A percentile compares a stretch with the other conserved stretches of the same genome.
These are phyloP conservation scores for Eciton burchellii DNA, from an alignment of 1,140 invertebrate species.

Conservation along the genomic window DNA sequence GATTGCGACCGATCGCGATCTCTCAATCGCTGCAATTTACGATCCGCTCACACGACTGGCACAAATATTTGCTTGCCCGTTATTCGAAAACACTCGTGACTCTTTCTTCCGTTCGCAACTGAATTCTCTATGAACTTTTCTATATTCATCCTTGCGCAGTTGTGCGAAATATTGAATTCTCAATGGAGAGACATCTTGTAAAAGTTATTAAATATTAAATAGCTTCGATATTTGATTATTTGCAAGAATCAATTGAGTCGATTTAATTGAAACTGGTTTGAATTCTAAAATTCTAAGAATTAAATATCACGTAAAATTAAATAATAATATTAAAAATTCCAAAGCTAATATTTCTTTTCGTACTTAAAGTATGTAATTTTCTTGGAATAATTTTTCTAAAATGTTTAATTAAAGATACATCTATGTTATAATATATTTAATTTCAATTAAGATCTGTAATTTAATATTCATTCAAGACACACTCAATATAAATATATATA, in stretches of 20 bases:
- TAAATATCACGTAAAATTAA: slow-evolving; percentile 3
- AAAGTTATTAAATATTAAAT: not conserved
- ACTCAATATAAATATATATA: not conserved
- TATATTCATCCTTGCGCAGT: not conserved
- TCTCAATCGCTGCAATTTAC: slow-evolving; percentile 27
- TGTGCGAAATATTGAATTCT: slow-evolving; percentile 14
- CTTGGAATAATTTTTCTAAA: not conserved
- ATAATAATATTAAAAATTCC: not conserved
- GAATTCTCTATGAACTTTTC: not conserved
- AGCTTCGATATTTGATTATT: slow-evolving; percentile 14
- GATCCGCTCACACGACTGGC: slow-evolving; percentile 3
- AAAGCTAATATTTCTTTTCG: not conserved
- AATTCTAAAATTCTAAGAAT: not conserved
- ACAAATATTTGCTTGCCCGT: slow-evolving; percentile 47
- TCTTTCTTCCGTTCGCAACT: slow-evolving; percentile 1
- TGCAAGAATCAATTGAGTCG: not conserved
- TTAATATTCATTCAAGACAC: not conserved
- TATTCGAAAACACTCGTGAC: slow-evolving; percentile 23
- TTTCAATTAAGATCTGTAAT: not conserved
- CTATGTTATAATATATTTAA: slow-evolving; percentile 11
- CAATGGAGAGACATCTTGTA: not conserved
- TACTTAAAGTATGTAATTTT: not conserved
- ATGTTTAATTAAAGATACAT: slow-evolving; percentile 2
- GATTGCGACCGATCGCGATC: slow-evolving; percentile 13
- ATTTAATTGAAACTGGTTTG: not conserved